Conservation (phyloP, 2,888 invertebrate genomes). For the Epirrhoe tristata region DNA sequence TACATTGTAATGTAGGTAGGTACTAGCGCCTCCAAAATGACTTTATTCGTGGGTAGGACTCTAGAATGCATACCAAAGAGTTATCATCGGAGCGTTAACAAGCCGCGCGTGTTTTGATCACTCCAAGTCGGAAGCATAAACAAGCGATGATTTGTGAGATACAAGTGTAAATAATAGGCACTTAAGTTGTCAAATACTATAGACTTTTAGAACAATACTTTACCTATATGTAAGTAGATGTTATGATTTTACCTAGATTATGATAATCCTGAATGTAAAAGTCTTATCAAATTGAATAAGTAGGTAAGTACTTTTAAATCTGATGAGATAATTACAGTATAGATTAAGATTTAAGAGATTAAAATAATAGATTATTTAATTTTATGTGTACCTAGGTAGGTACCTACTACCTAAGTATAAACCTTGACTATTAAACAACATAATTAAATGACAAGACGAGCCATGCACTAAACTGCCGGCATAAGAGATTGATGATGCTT, state of each 20-base stretch:
- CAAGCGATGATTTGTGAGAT: conserved; percentile 18
- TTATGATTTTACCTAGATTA: no score
- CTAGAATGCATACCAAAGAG: conserved; percentile 48
- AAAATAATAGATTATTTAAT: no score
- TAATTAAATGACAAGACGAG: conserved; percentile 3
- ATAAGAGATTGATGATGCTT: conserved; percentile 12
- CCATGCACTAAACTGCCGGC: conserved; percentile 11
- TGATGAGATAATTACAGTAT: no score
- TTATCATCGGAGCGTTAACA: conserved; percentile 57
- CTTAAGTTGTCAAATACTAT: not conserved
- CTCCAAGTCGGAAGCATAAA: conserved; percentile 29
- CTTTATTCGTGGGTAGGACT: no score
- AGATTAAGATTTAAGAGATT: no score
- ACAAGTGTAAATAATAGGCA: conserved; percentile 3
- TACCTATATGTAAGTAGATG: not conserved
- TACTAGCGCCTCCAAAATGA: no score
- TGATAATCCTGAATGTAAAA: no score
- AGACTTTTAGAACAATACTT: not conserved
- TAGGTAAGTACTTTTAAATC: no score
- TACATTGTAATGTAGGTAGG: no score
- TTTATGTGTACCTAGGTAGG: no score
- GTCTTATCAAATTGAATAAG: no score
- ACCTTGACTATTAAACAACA: not conserved
- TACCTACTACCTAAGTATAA: no score
- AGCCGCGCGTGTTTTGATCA: conserved; percentile 58